Evolutionary conservation across 1,140 invertebrate species (phyloP).

Genomic region (Drosophila pseudoananassae): DNA sequence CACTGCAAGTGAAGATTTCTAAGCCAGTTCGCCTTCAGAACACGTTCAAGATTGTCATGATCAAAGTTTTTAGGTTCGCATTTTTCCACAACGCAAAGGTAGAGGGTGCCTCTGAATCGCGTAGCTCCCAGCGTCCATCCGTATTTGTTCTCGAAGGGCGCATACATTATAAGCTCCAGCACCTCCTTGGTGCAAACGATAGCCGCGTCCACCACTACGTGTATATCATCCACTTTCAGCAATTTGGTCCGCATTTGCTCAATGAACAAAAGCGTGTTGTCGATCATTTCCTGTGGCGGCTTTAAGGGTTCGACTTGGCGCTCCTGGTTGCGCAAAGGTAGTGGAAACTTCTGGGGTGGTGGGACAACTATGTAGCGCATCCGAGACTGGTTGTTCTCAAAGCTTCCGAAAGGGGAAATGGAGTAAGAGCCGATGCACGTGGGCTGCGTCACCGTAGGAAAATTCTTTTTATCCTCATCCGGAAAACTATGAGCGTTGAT

Average conservation of each 20-base stretch:
- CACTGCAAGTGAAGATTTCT: slow-evolving; percentile 35
- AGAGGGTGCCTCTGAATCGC: slow-evolving; percentile 51
- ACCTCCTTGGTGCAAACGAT: slow-evolving; percentile 52
- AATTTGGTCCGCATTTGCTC: neutral
- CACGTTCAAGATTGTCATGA: neutral
- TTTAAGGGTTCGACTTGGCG: neutral
- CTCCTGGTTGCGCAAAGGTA: slow-evolving; percentile 10
- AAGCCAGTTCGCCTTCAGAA: slow-evolving; percentile 17
- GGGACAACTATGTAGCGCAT: slow-evolving; percentile 29
- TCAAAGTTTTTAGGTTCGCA: slow-evolving; percentile 2
- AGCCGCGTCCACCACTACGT: slow-evolving; percentile 16
- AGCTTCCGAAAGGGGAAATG: slow-evolving; percentile 31
- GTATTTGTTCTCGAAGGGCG: slow-evolving; percentile 46
- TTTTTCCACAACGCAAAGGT: slow-evolving; percentile 34
- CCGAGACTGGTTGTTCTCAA: slow-evolving; percentile 9
- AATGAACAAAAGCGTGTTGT: slow-evolving; percentile 50
- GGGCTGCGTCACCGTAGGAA: slow-evolving; percentile 34
- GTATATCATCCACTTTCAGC: neutral
- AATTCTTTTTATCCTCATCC: slow-evolving; percentile 3
- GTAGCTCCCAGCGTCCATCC: slow-evolving; percentile 47
- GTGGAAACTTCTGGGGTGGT: neutral
- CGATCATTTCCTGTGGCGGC: slow-evolving; percentile 4
- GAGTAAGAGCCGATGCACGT: slow-evolving; percentile 30
- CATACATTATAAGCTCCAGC: slow-evolving; percentile 48
- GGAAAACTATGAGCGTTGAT: slow-evolving; percentile 8